Percentiles rank a stretch among this genome's conserved stretches.
phyloP scores from a whole-genome alignment of 2,888 invertebrate genomes.

The Hesperia comma region DNA sequence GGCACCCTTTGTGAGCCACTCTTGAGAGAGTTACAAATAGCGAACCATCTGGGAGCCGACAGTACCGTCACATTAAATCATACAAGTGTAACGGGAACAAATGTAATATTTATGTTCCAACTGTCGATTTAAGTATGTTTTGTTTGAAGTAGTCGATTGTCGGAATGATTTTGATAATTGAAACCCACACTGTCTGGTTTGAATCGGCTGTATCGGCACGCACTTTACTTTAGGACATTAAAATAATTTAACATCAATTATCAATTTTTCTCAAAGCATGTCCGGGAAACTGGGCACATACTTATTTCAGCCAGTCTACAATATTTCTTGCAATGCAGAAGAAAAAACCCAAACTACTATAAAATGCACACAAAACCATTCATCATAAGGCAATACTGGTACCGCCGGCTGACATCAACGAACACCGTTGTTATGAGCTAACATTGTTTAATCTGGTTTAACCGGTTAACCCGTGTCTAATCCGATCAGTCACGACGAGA shows the following conservation, averaged over 20 bases:
- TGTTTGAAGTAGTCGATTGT: too few relatives aligned
- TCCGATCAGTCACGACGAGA: neutral
- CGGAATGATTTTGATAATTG: too few relatives aligned
- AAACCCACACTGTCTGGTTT: too few relatives aligned
- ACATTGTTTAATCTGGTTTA: constrained; percentile 6
- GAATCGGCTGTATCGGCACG: too few relatives aligned
- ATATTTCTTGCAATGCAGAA: too few relatives aligned
- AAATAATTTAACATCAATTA: too few relatives aligned
- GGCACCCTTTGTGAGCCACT: neutral
- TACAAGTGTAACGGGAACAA: neutral
- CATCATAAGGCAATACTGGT: neutral
- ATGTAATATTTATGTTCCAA: neutral
- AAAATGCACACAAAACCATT: neutral
- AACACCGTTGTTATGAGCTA: neutral
- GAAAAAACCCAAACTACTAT: too few relatives aligned
- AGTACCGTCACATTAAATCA: too few relatives aligned
- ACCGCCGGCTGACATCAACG: neutral
- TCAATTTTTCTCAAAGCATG: too few relatives aligned
- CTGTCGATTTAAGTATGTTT: neutral
- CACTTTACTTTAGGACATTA: too few relatives aligned
- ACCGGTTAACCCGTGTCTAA: neutral
- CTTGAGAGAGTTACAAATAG: neutral
- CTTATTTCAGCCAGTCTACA: too few relatives aligned
- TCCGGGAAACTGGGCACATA: too few relatives aligned
- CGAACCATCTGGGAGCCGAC: neutral